phyloP scores from a whole-genome alignment of 2,113 vertebrate species.

The Rhabdornis inornatus region DNA sequence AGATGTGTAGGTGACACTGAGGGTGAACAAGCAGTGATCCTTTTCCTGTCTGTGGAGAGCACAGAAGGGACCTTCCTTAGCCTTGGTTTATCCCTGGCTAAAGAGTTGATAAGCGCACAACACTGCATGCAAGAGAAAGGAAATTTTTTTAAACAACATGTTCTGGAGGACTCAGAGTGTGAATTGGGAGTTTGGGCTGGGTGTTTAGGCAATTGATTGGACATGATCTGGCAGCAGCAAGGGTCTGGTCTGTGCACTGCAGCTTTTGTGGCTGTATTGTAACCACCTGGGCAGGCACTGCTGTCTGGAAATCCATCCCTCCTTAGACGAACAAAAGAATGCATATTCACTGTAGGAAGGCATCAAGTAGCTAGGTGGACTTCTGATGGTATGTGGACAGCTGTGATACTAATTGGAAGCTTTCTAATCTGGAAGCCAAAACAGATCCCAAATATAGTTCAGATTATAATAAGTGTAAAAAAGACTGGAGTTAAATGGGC shows the following conservation, averaged over 20 bases:
- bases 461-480: slow-evolving; percentile 51
- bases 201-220: not conserved
- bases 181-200: not conserved
- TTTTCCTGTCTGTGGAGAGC: not conserved
- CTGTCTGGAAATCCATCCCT: not conserved
- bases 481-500: slow-evolving; percentile 54
- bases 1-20: not conserved
- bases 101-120: not conserved
- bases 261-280: not conserved
- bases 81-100: not conserved
- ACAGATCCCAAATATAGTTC: slow-evolving; percentile 60
- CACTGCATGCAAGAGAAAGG: not conserved
- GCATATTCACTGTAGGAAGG: not conserved
- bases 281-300: not conserved
- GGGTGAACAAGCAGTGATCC: not conserved
- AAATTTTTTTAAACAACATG: not conserved
- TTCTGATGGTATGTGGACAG: not conserved
- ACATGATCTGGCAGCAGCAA: not conserved
- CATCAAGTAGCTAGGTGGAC: not conserved
- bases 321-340: not conserved
- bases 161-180: not conserved
- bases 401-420: slow-evolving; percentile 45
- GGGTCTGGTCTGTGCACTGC: not conserved
- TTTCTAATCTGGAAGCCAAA: slow-evolving; percentile 47
- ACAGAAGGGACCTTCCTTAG: not conserved